Conservation (phyloP, 1,140 invertebrate genomes). For the Proctacanthus coquilletti region DNA sequence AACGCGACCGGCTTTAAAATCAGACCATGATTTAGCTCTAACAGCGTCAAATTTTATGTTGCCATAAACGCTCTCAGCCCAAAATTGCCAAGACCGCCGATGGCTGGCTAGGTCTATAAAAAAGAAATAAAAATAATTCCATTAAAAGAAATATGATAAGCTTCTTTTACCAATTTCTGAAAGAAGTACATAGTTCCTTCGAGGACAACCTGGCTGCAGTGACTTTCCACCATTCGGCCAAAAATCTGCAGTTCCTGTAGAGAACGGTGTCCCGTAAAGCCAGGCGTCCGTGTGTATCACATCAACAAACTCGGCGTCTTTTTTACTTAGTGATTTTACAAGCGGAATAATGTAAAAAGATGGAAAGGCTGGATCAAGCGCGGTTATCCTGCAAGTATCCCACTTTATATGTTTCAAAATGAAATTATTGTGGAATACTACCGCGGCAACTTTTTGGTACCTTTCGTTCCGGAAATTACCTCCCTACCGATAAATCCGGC, state of each 20-base stretch:
- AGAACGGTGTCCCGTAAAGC: slow-evolving; percentile 36
- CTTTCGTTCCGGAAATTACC: slow-evolving; percentile 18
- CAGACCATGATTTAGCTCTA: slow-evolving; percentile 26
- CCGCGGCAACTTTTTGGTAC: slow-evolving; percentile 22
- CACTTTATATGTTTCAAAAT: too few relatives aligned
- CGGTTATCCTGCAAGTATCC: slow-evolving; percentile 35
- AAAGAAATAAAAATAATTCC: neutral
- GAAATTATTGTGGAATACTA: slow-evolving; percentile 5
- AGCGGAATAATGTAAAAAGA: slow-evolving; percentile 37
- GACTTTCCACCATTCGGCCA: slow-evolving; percentile 43
- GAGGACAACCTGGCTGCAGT: slow-evolving; percentile 40
- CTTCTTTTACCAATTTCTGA: slow-evolving; percentile 16
- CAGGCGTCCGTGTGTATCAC: slow-evolving; percentile 51
- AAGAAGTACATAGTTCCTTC: slow-evolving; percentile 24
- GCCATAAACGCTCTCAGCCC: slow-evolving; percentile 38
- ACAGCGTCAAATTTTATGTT: slow-evolving; percentile 33
- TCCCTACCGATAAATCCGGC: slow-evolving; percentile 45
- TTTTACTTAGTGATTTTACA: slow-evolving; percentile 42
- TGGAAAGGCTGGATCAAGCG: slow-evolving; percentile 42
- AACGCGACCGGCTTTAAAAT: slow-evolving; percentile 28
- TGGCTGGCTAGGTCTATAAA: slow-evolving; percentile 46
- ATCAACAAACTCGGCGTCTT: slow-evolving; percentile 49
- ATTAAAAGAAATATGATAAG: neutral
- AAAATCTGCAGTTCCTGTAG: slow-evolving; percentile 43
- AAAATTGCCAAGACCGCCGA: slow-evolving; percentile 42